Conservation (phyloP, 2,888 invertebrate genomes). For the Drosophila mettleri region DNA sequence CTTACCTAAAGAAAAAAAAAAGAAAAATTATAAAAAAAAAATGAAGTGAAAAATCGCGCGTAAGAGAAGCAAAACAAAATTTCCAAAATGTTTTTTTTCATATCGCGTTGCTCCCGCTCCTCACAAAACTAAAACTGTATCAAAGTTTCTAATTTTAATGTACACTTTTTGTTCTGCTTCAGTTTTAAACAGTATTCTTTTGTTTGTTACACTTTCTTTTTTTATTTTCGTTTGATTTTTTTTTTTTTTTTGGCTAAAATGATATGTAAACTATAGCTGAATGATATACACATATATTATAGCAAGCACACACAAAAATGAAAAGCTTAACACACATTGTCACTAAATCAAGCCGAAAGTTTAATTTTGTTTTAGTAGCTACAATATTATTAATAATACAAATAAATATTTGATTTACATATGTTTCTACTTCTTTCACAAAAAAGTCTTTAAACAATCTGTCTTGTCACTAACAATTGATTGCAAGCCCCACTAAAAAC, state of each 20-base stretch:
- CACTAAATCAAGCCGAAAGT: conserved; percentile 52
- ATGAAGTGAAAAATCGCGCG: conserved; percentile 37
- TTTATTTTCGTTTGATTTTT: too few relatives aligned
- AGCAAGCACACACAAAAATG: conserved; percentile 49
- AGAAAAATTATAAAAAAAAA: conserved; percentile 2
- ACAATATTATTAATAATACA: conserved; percentile 47
- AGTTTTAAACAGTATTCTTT: conserved; percentile 70
- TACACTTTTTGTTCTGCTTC: conserved; percentile 44
- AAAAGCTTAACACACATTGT: conserved; percentile 56
- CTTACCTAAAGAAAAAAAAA: conserved; percentile 38
- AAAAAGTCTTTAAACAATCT: conserved; percentile 28
- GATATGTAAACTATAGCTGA: conserved; percentile 35
- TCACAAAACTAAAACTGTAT: conserved; percentile 29
- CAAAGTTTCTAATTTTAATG: conserved; percentile 27
- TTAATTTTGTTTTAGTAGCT: conserved; percentile 56
- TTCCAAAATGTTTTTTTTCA: conserved; percentile 10
- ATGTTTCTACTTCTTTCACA: conserved; percentile 32
- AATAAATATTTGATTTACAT: conserved; percentile 67
- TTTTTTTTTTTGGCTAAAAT: conserved; percentile 27
- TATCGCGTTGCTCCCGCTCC: conserved; percentile 11
- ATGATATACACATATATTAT: conserved; percentile 24
- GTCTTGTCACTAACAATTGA: conserved; percentile 52
- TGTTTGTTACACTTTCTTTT: conserved; percentile 26
- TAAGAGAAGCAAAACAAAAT: conserved; percentile 49
- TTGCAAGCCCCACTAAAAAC: conserved; percentile 17